Base-by-base conservation (phyloP, 53 echinoderm and acorn worm species). In the Temnopleurus reevesii region DNA sequence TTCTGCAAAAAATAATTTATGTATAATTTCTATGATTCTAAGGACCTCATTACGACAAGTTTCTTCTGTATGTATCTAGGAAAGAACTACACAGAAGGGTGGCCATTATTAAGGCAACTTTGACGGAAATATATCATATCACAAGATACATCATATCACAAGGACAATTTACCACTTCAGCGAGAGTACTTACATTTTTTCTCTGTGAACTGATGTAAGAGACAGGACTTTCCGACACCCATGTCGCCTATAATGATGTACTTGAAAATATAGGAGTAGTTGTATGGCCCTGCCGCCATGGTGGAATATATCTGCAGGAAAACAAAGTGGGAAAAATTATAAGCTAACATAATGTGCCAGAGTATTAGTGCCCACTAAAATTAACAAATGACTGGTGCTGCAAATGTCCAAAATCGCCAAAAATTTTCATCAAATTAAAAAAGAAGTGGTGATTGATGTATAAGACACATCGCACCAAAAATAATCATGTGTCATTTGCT, bases 171-270 rank as follows among this genome's bases (percentile, higher is more conserved):
- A n/a, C n/a, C n/a, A n/a, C n/a, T n/a, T 49, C 15, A 12, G 1
- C 49, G 9, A 49, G 0, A 13, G 59, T 89, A 97, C 98, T 98
- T 94, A 98, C 98, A 98, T 90, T 98, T 98, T 89, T 98, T 98
- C 93, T 98, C 98, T 92, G 98, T 98, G 84, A 98, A 98, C 56
- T 98, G 98, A 76, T 98, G 98, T 81, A 98, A 91, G 56, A 98
- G 90, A 89, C 98, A 98, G 83, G 98, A 98, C 54, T 98, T 98
- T 30, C 98, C 98, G 54, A 98, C 98, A 35, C 98, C 98, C 98
- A 98, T 98, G 76, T 98, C 98, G 49, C 98, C 98, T 89, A 98
- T 98, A 79, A 98, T 98, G 83, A 98, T 98, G 89, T 98, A 98
- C 77, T 98, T 98, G 92, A 98, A 98, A 86, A 98, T 98, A 91